Conservation (phyloP, 2,113 vertebrate species). For the Ia io region DNA sequence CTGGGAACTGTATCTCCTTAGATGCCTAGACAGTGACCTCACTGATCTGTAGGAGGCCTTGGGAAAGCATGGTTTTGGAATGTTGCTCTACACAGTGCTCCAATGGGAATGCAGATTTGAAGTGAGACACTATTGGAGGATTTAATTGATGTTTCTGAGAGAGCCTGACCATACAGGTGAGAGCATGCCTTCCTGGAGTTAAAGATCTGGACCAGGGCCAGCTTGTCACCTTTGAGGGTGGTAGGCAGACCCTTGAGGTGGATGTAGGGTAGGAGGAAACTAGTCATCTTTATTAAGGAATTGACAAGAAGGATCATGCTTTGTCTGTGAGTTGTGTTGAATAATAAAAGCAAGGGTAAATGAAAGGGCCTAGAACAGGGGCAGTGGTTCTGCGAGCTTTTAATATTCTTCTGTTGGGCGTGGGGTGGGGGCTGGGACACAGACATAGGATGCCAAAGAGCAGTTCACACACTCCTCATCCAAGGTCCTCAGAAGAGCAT, state of each 20-base stretch:
- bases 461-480: background rate
- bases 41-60: too few species aligned
- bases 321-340: background rate
- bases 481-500: background rate
- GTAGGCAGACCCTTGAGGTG: background rate
- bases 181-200: accelerated
- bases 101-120: background rate
- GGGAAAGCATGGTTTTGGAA: background rate
- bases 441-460: background rate
- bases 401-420: accelerated
- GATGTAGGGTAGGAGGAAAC: background rate
- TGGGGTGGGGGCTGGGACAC: background rate
- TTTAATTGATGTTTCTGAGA: background rate
- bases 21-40: background rate
- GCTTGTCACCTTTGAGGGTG: background rate
- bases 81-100: background rate
- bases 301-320: background rate
- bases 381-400: accelerated
- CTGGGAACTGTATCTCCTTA: background rate
- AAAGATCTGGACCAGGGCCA: background rate
- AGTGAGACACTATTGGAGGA: background rate
- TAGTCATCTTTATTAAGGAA: accelerated
- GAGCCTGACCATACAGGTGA: background rate
- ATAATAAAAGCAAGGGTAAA: background rate
- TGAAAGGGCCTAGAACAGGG: background rate